Conservation (phyloP, 2,888 invertebrate species). For the Leptogaster cylindrica region DNA sequence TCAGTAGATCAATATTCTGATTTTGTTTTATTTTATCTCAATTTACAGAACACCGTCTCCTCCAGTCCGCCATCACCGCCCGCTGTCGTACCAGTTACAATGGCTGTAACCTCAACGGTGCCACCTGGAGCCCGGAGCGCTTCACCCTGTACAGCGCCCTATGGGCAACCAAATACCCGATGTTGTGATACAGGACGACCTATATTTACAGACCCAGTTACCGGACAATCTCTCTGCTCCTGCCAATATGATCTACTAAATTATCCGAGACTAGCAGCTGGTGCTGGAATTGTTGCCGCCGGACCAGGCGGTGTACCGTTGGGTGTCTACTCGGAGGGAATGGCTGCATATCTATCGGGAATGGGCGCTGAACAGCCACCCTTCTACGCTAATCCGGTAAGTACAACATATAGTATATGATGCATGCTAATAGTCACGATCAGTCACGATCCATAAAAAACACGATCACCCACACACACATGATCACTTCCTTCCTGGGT, state of each 20-base stretch:
- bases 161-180: constrained; percentile 63
- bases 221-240: constrained; percentile 87
- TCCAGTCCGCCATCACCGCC: constrained; percentile 75
- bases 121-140: constrained; percentile 65
- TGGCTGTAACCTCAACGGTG: constrained; percentile 65
- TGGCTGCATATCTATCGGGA: constrained; percentile 86
- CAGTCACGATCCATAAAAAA: no score
- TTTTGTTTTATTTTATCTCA: constrained; percentile 15
- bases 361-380: constrained; percentile 85
- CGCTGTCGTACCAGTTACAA: constrained; percentile 64
- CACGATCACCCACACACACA: not conserved
- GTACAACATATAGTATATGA: constrained; percentile 57
- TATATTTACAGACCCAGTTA: constrained; percentile 87
- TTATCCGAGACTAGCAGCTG: constrained; percentile 74
- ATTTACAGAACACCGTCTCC: constrained; percentile 67
- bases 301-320: constrained; percentile 73
- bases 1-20: no score
- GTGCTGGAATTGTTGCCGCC: constrained; percentile 61
- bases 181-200: constrained; percentile 94
- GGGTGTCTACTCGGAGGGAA: constrained; percentile 81
- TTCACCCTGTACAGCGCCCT: constrained; percentile 64
- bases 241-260: constrained; percentile 87
- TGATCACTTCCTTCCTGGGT: constrained; percentile 9
- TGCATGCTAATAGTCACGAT: not conserved
- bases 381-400: constrained; percentile 84